These are phyloP conservation scores for Cynopterus brachyotis DNA, from an alignment of 2,113 vertebrate genomes.

Conservation along the genomic window DNA sequence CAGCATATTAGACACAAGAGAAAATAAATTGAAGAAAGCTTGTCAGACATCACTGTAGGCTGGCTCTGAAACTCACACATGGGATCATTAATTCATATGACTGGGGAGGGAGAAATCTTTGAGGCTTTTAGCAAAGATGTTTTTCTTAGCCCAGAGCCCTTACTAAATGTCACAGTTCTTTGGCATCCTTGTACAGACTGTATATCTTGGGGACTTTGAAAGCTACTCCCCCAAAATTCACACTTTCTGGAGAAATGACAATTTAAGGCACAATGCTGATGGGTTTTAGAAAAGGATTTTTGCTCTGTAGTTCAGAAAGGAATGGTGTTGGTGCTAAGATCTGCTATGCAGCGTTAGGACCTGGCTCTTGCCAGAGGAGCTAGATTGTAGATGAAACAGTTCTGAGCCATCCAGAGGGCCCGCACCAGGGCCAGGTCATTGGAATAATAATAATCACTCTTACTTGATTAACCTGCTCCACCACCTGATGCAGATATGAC, in stretches of 20 bases:
- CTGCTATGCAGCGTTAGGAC: too few relatives aligned
- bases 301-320: neutral
- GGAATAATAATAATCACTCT: neutral
- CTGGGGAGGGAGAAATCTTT: conserved; percentile 66
- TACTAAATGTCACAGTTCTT: conserved; percentile 72
- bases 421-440: neutral
- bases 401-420: neutral
- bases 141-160: conserved; percentile 72
- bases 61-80: conserved; percentile 63
- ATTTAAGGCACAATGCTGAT: neutral
- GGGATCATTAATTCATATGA: conserved; percentile 77
- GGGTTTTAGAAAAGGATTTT: neutral
- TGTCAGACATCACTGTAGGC: conserved; percentile 59
- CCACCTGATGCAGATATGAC: neutral
- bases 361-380: neutral
- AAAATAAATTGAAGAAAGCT: conserved; percentile 76
- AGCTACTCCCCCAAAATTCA: conserved; percentile 56
- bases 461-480: neutral
- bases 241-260: conserved; percentile 37
- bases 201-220: conserved; percentile 47
- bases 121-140: conserved; percentile 72
- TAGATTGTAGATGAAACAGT: neutral
- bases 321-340: neutral
- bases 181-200: conserved; percentile 56
- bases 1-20: conserved; percentile 65